Percentiles rank a stretch among this genome's conserved stretches.
phyloP scores from a whole-genome alignment of 2,888 invertebrate genomes.

The Sphaeridia pumilis region DNA sequence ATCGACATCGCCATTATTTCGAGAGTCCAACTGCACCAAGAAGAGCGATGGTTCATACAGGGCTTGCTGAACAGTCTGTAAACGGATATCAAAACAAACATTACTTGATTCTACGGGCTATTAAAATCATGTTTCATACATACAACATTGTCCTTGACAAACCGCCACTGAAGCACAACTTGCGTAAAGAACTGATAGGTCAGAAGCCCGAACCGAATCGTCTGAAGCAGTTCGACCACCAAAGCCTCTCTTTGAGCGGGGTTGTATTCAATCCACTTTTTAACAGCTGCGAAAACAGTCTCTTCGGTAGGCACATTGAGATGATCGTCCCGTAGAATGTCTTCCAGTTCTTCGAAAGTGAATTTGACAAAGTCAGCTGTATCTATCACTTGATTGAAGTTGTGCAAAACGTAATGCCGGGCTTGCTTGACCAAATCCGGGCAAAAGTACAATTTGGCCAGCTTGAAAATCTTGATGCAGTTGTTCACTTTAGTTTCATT shows the following conservation, averaged over 20 bases:
- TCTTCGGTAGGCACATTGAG: slow-evolving; percentile 61
- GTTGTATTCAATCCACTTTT: slow-evolving; percentile 56
- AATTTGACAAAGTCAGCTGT: slow-evolving; percentile 54
- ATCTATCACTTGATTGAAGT: slow-evolving; percentile 51
- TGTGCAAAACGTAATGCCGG: slow-evolving; percentile 38
- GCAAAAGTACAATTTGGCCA: slow-evolving; percentile 59
- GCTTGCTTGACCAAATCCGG: slow-evolving; percentile 48
- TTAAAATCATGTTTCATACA: slow-evolving; percentile 1
- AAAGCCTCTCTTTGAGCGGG: slow-evolving; percentile 46
- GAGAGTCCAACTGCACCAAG: slow-evolving; percentile 45
- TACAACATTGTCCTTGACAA: slow-evolving; percentile 27
- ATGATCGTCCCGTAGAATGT: slow-evolving; percentile 56
- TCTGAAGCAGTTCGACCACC: slow-evolving; percentile 51
- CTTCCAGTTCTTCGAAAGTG: slow-evolving; percentile 49
- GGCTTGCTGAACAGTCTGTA: slow-evolving; percentile 47
- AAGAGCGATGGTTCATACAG: slow-evolving; percentile 47
- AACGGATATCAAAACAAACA: too few species aligned
- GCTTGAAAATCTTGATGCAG: slow-evolving; percentile 58
- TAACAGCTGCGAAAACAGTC: slow-evolving; percentile 59
- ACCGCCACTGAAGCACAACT: slow-evolving; percentile 29
- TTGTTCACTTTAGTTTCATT: slow-evolving; percentile 53
- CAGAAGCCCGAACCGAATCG: slow-evolving; percentile 56
- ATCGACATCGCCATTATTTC: slow-evolving; percentile 38
- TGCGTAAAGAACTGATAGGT: slow-evolving; percentile 48
- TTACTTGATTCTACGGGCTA: too few species aligned